Evolutionary conservation across 2,113 vertebrate genomes (phyloP).

Genomic region (Columba livia): DNA sequence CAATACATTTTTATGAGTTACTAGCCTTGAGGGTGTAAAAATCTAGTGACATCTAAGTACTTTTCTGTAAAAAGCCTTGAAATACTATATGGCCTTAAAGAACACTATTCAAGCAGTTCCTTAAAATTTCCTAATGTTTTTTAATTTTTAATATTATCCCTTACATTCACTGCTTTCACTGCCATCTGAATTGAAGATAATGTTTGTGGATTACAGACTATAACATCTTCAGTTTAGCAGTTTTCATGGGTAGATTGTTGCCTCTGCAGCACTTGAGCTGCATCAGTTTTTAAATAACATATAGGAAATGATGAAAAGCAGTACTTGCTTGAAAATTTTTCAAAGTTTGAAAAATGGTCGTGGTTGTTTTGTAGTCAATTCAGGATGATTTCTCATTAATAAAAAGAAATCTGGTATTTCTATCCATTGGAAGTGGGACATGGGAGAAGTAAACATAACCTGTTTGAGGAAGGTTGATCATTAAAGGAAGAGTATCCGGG

Average conservation of each 20-base stretch:
- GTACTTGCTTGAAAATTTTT: not conserved
- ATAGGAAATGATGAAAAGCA: fast-evolving
- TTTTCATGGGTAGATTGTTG: not conserved
- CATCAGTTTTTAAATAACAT: not conserved
- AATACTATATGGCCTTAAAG: not conserved
- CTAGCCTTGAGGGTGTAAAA: not conserved
- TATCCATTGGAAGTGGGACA: not conserved
- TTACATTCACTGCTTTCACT: not conserved
- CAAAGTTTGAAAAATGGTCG: not conserved
- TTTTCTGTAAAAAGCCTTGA: not conserved
- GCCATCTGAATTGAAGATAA: not conserved
- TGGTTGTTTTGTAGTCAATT: not conserved
- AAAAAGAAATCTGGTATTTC: not conserved
- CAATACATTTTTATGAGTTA: not conserved
- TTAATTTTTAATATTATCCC: not conserved
- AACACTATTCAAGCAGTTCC: not conserved
- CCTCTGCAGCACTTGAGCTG: not conserved
- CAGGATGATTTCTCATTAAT: not conserved
- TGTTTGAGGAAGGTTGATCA: not conserved
- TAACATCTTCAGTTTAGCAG: not conserved
- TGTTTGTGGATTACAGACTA: not conserved
- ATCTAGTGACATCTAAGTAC: not conserved
- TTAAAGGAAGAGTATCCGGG: not conserved
- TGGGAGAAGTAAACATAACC: not conserved
- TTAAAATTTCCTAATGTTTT: not conserved